Percentiles rank a stretch among this genome's conserved stretches.
phyloP scores from a whole-genome alignment of 2,888 invertebrate genomes.

The Stenichneumon culpator region DNA sequence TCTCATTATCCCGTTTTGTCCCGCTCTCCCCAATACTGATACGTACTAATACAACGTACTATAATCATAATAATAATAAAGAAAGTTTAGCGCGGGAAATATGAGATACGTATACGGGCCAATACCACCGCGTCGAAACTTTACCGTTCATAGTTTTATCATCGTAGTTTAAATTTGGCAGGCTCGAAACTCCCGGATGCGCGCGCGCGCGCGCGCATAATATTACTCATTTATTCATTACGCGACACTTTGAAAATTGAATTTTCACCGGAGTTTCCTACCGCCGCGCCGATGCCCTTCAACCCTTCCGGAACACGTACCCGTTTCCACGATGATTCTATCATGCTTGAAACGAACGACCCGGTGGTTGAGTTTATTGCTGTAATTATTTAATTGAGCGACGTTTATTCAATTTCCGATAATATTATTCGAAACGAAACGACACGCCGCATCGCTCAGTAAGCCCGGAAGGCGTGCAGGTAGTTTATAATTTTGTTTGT shows the following conservation, averaged over 20 bases:
- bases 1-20: too few relatives aligned
- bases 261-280: conserved; percentile 45
- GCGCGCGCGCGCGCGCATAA: conserved; percentile 14
- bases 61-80: not conserved
- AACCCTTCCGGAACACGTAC: conserved; percentile 11
- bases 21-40: too few relatives aligned
- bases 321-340: conserved; percentile 43
- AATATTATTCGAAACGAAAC: conserved; percentile 45
- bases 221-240: conserved; percentile 64
- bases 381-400: conserved; percentile 57
- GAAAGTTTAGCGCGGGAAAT: conserved; percentile 1
- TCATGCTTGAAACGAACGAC: conserved; percentile 48
- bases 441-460: not conserved
- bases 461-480: not conserved
- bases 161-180: conserved; percentile 25
- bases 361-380: conserved; percentile 39
- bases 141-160: conserved; percentile 22
- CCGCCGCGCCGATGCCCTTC: conserved; percentile 26
- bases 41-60: too few relatives aligned
- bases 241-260: conserved; percentile 66
- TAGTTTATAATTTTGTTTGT: not conserved
- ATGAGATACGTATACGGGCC: not conserved
- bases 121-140: conserved; percentile 22
- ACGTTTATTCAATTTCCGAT: conserved; percentile 60
- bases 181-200: not conserved